Conservation (phyloP, 2,113 vertebrate genomes). For the Ursus arctos region DNA sequence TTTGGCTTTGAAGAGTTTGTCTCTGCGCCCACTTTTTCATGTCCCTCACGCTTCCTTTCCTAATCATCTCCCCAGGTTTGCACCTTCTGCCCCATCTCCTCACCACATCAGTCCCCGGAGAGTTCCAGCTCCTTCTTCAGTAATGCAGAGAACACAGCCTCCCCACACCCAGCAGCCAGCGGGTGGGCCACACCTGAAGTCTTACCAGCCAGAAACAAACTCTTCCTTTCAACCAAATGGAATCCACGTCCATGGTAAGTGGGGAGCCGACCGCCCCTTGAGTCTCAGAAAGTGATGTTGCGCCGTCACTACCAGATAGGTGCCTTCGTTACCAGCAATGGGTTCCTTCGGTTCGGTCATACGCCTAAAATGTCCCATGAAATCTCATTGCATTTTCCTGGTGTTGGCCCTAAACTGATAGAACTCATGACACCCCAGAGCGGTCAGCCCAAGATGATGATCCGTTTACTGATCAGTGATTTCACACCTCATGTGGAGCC, state of each 20-base stretch:
- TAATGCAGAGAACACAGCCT: slow-evolving; percentile 87
- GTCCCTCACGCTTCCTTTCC: slow-evolving; percentile 28
- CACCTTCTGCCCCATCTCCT: slow-evolving; percentile 87
- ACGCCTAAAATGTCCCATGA: not conserved
- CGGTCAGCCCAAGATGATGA: not conserved
- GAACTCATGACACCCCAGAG: not conserved
- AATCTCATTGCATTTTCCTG: not conserved
- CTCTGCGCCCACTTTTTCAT: not conserved
- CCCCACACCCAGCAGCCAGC: slow-evolving; percentile 82
- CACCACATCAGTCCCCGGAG: slow-evolving; percentile 89
- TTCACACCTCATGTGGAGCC: not conserved
- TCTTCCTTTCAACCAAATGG: slow-evolving; percentile 86
- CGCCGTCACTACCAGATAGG: not conserved
- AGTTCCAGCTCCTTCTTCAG: slow-evolving; percentile 82
- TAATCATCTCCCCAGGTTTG: slow-evolving; percentile 89
- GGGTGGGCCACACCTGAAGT: slow-evolving; percentile 84
- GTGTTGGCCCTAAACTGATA: not conserved
- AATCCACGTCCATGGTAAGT: slow-evolving; percentile 89
- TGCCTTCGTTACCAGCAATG: not conserved
- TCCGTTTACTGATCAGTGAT: not conserved
- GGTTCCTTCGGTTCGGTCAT: slow-evolving; percentile 27
- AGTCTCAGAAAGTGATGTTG: not conserved
- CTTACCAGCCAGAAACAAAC: slow-evolving; percentile 83
- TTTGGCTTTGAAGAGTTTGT: not conserved
- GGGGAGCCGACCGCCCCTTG: not conserved